Conservation (phyloP, 2,113 vertebrate species). For the Leucopsar rothschildi region DNA sequence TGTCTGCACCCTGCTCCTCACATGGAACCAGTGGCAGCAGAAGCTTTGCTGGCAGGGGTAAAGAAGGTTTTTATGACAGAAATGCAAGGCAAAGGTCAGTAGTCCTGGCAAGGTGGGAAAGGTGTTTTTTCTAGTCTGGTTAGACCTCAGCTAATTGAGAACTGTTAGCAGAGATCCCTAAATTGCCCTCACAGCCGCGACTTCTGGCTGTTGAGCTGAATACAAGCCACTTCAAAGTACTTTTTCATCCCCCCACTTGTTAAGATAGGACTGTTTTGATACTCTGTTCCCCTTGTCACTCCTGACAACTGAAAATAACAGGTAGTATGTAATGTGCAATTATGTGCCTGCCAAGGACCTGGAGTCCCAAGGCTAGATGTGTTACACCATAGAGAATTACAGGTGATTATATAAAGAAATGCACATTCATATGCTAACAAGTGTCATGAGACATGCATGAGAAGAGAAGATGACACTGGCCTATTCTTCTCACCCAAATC, state of each 20-base stretch:
- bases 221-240: neutral
- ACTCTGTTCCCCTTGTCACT: neutral
- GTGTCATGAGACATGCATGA: neutral
- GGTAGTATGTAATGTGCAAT: neutral
- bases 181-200: neutral
- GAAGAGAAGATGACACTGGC: neutral
- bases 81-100: neutral
- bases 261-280: neutral
- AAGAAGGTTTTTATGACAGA: neutral
- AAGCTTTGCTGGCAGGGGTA: neutral
- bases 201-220: neutral
- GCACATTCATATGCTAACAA: neutral
- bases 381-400: neutral
- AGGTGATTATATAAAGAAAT: neutral
- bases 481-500: neutral
- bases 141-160: neutral
- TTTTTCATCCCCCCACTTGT: neutral
- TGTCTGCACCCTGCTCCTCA: neutral
- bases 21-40: neutral
- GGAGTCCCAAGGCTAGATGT: neutral
- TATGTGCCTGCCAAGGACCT: neutral
- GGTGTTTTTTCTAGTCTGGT: neutral
- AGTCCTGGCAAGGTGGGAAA: neutral
- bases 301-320: neutral
- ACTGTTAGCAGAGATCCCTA: neutral